These are phyloP conservation scores for Bos javanicus DNA, from an alignment of 2,113 vertebrate genomes.

Conservation along the genomic window DNA sequence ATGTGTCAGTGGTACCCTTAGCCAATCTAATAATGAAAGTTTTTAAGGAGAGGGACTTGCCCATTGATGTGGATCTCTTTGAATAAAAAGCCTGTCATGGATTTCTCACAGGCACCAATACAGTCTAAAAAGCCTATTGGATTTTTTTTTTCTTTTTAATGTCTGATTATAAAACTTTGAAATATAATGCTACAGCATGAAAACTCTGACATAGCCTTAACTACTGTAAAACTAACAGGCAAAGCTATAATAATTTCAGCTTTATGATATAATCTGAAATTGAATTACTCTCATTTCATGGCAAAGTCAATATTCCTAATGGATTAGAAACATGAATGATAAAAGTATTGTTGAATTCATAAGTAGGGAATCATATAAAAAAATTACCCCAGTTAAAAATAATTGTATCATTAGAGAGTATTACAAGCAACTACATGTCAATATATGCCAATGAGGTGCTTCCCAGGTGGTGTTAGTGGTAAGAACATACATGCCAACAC, in stretches of 20 bases:
- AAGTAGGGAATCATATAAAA: conserved; percentile 51
- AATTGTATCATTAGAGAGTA: background rate
- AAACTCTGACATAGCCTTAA: conserved; percentile 47
- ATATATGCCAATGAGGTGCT: background rate
- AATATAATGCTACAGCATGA: conserved; percentile 54
- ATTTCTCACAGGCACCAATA: conserved; percentile 22
- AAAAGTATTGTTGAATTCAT: conserved; percentile 38
- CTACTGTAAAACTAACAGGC: conserved; percentile 54
- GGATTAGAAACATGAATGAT: conserved; percentile 59
- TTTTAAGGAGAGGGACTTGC: background rate
- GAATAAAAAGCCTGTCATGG: conserved; percentile 2
- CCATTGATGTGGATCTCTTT: background rate
- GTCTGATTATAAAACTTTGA: conserved; percentile 44
- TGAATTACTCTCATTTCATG: conserved; percentile 67
- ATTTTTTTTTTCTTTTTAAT: background rate
- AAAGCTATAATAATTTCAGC: conserved; percentile 60
- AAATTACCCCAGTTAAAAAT: background rate
- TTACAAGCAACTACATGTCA: background rate
- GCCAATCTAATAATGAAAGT: background rate
- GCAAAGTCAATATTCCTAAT: conserved; percentile 68
- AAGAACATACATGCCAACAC: background rate
- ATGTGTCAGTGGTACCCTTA: background rate
- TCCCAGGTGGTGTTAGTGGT: background rate
- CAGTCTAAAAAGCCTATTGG: conserved; percentile 17
- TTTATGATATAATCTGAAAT: conserved; percentile 71